Base-by-base conservation (phyloP, 2,888 invertebrate species). In the Diachrysia chrysitis region DNA sequence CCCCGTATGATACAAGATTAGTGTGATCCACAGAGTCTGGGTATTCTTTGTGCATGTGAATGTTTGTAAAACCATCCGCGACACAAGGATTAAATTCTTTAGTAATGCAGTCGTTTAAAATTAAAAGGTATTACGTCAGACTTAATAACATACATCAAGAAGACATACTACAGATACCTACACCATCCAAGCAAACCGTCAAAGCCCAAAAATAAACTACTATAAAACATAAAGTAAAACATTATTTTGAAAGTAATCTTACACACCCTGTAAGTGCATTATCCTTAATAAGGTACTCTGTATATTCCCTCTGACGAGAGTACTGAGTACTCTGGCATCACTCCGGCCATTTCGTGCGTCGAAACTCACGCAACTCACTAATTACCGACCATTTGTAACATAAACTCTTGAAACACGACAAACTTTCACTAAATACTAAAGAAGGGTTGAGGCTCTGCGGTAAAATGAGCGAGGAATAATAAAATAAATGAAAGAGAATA, bases 381-480 rank as follows among this genome's bases (percentile, higher is more conserved):
- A 87, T 87, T 87, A 85, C 81, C 72, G 68, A 23, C 81, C 83
- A 87, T 86, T 83, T 67, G 85, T 80, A 79, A 78, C 78, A 78
- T 72, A 74, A 86, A 86, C 84, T 85, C 81, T 61, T 72, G 70
- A 66, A 74, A 71, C 75, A 78, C 78, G 79, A 76, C 84, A 76
- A 85, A 85, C 81, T 87, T 85, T 73, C 76, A 78, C 81, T 84
- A 81, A 85, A 83, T 82, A 85, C 85, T 79, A 72, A 55, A 66
- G 54, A 48, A 63, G 58, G 23, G 54, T 71, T 54, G 62, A 57
- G 37, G 67, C 66, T 19, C 37, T 7, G 17, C 51, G 10, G 57
- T 58, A 14, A 69, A 71, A 82, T 79, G 69, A 82, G 66, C 80
- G 70, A 62, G 73, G 23, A 66, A 66, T 66, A 29, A n/a, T n/a